A percentile compares a stretch with the other conserved stretches of the same genome.
Conservation (phyloP, 2,113 vertebrate species). For the Syngnathus scovelli region DNA sequence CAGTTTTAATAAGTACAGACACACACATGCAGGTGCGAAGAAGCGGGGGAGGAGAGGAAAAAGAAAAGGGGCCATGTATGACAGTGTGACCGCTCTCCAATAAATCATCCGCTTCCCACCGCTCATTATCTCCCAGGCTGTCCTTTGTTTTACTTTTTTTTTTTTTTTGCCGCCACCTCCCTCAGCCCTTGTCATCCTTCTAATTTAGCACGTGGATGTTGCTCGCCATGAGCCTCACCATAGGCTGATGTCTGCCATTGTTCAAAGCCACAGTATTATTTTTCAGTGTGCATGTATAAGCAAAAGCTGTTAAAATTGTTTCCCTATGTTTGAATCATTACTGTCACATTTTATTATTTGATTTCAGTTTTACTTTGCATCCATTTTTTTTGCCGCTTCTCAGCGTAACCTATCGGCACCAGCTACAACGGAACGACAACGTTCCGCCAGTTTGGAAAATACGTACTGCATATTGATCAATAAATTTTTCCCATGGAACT, state of each 20-base stretch:
- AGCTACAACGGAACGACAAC: slow-evolving; percentile 76
- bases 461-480: slow-evolving; percentile 81
- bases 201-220: slow-evolving; percentile 57
- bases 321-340: slow-evolving; percentile 71
- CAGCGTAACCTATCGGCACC: slow-evolving; percentile 72
- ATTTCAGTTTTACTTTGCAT: slow-evolving; percentile 57
- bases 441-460: slow-evolving; percentile 84
- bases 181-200: slow-evolving; percentile 42
- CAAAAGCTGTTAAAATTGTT: slow-evolving; percentile 58
- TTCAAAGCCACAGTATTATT: slow-evolving; percentile 71
- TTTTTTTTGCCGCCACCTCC: slow-evolving; percentile 37
- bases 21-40: slow-evolving; percentile 14
- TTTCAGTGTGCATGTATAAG: slow-evolving; percentile 66
- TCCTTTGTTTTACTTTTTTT: slow-evolving; percentile 64
- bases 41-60: slow-evolving; percentile 14
- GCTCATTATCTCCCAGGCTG: slow-evolving; percentile 67
- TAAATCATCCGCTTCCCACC: slow-evolving; percentile 65
- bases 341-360: slow-evolving; percentile 66
- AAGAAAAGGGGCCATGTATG: slow-evolving; percentile 39
- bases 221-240: slow-evolving; percentile 44
- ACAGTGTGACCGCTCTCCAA: slow-evolving; percentile 50
- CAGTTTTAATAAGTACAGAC: slow-evolving; percentile 51
- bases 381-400: slow-evolving; percentile 69
- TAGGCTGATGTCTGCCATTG: slow-evolving; percentile 58
- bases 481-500: slow-evolving; percentile 90